Conservation (phyloP, 2,888 invertebrate genomes). For the Gastracanthus pulcherrimus region DNA sequence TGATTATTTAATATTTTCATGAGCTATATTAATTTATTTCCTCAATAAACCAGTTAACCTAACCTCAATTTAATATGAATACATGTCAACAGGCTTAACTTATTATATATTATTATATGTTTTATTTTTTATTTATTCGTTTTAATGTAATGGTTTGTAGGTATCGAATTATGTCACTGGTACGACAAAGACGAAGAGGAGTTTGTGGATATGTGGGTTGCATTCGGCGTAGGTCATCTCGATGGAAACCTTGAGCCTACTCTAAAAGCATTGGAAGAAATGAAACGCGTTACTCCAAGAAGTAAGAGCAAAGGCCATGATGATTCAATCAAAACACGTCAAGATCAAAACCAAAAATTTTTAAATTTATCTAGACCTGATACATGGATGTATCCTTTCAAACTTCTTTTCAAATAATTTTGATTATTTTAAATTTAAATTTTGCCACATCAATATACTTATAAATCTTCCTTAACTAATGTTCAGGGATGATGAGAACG, state of each 20-base stretch:
- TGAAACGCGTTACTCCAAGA: slow-evolving; percentile 63
- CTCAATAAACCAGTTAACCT: not conserved
- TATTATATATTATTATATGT: not conserved
- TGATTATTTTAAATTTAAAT: not conserved
- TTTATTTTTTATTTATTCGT: not conserved
- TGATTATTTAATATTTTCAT: not conserved
- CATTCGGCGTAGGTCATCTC: slow-evolving; percentile 64
- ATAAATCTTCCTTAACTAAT: slow-evolving; percentile 40
- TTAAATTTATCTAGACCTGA: not conserved
- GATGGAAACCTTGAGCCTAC: slow-evolving; percentile 65
- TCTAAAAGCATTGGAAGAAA: slow-evolving; percentile 63
- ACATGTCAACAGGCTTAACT: not conserved
- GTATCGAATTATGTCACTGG: slow-evolving; percentile 68
- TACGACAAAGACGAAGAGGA: slow-evolving; percentile 67
- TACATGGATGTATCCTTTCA: slow-evolving; percentile 67
- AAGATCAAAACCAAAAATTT: not conserved
- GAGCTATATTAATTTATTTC: not conserved
- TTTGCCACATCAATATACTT: not conserved
- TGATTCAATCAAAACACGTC: slow-evolving; percentile 1
- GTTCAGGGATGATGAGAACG: slow-evolving; percentile 59
- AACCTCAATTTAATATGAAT: slow-evolving; percentile 14
- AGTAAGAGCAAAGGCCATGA: slow-evolving; percentile 50
- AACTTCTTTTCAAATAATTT: slow-evolving; percentile 22
- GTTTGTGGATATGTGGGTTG: slow-evolving; percentile 72
- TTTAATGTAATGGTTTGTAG: slow-evolving; percentile 59